phyloP scores from a whole-genome alignment of 2,888 invertebrate species.

The Neria commutata region DNA sequence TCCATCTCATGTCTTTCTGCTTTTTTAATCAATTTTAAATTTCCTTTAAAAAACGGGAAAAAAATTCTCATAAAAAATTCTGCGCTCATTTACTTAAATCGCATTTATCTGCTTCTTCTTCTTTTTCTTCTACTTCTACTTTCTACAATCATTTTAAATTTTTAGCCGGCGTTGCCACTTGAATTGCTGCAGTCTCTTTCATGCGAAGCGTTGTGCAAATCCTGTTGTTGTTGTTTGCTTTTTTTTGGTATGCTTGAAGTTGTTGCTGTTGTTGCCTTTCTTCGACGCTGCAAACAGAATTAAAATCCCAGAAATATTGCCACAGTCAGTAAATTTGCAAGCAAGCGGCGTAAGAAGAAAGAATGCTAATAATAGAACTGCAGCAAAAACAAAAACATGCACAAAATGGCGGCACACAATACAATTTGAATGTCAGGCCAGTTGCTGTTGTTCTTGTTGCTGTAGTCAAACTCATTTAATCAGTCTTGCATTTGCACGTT shows the following conservation, averaged over 20 bases:
- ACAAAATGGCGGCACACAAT: too few relatives aligned
- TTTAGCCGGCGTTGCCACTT: neutral
- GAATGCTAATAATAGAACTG: too few relatives aligned
- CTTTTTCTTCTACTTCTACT: neutral
- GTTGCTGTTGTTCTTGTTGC: neutral
- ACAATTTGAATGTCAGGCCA: neutral
- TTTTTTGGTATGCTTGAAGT: conserved; percentile 8
- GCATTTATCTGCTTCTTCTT: neutral
- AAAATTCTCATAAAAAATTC: neutral
- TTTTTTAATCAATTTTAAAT: neutral
- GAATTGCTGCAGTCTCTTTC: neutral
- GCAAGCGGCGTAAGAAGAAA: too few relatives aligned
- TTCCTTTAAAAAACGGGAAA: neutral
- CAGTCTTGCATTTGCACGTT: neutral
- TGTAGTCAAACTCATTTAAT: neutral
- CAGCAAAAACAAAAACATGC: too few relatives aligned
- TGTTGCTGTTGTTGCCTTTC: too few relatives aligned
- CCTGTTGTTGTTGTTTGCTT: conserved; percentile 13
- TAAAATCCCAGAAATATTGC: too few relatives aligned
- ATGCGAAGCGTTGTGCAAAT: too few relatives aligned
- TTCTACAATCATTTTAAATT: neutral
- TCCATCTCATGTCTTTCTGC: neutral
- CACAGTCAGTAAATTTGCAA: too few relatives aligned
- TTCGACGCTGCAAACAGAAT: too few relatives aligned
- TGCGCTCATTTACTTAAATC: too few relatives aligned